Conservation (phyloP, 2,113 vertebrate species). For the Petrocephalus microphthalmus region DNA sequence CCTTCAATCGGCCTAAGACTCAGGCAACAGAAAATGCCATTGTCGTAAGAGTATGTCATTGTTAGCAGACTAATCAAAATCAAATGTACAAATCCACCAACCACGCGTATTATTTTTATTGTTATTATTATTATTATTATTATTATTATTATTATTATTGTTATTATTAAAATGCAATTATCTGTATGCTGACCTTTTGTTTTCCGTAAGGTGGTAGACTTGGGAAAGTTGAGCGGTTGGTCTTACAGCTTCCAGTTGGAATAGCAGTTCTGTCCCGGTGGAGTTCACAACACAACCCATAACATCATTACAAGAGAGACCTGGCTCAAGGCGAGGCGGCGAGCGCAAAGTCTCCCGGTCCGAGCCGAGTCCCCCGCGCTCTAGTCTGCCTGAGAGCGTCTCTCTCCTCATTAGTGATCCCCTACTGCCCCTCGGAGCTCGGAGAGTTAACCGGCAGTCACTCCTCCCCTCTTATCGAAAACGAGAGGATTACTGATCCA, state of each 20-base stretch:
- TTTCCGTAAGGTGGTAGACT: slow-evolving; percentile 60
- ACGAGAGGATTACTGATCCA: slow-evolving; percentile 63
- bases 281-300: slow-evolving; percentile 73
- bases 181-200: slow-evolving; percentile 62
- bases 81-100: neutral
- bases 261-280: slow-evolving; percentile 65
- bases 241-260: slow-evolving; percentile 67
- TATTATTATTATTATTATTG: no score
- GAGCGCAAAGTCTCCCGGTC: slow-evolving; percentile 18
- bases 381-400: slow-evolving; percentile 53
- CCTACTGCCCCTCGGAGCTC: slow-evolving; percentile 60
- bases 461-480: slow-evolving; percentile 76
- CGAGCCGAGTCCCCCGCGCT: slow-evolving; percentile 37
- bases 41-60: slow-evolving; percentile 31
- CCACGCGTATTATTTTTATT: slow-evolving; percentile 22
- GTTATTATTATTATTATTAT: slow-evolving; percentile 18
- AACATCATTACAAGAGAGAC: slow-evolving; percentile 45
- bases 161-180: neutral
- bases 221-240: slow-evolving; percentile 62
- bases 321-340: slow-evolving; percentile 28
- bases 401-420: slow-evolving; percentile 65
- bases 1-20: slow-evolving; percentile 29
- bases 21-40: slow-evolving; percentile 33
- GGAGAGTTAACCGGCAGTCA: slow-evolving; percentile 62
- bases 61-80: neutral